Base-by-base conservation (phyloP, 2,113 vertebrate genomes). In the Chinchilla lanigera region DNA sequence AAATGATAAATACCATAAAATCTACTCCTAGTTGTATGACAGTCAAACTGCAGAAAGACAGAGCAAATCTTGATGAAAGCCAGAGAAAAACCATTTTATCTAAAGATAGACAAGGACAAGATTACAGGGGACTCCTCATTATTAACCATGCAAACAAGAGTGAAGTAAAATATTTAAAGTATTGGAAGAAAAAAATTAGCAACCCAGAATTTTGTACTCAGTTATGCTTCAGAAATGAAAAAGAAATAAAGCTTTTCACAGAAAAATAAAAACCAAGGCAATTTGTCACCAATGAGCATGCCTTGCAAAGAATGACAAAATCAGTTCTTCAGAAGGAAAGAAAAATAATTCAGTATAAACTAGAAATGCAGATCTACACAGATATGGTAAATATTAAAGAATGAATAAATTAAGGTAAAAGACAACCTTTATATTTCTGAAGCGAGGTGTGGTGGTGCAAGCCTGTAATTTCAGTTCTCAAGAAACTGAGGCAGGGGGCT, bases 221-320 rank as follows among this genome's bases (percentile, higher is more conserved):
- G 38, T 67, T 50, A 67, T 30, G 82, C 60, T 77, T 89, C 17
- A 63, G 56, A 93, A 88, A 33, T 77, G 38, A 75, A 47, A 77
- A 87, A 88, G 24, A 78, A 60, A 80, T 20, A 75, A 61, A 69
- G n/a, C 7, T 41, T 33, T 89, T 78, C 44, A 47, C 61, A 92
- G 33, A 63, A 56, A 96, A 90, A 61, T 73, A 54, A 78, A 94
- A 88, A 84, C 28, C 63, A 56, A 92, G 11, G 30, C 19, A 85
- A 75, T 56, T 13, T 80, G 30, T 63, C 71, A 78, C 12, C 60
- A 71, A n/a, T 61, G 38, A 47, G 69, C 19, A 78, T 56, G 60
- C 5, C 61, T 54, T 69, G 47, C 7, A 85, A 89, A 60, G 58
- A 20, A 58, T 58, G 7, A 83, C 63, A 83, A 58, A 83, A 28